Conservation (phyloP, 2,797 vertebrate species). For the Oryzias sinensis region DNA sequence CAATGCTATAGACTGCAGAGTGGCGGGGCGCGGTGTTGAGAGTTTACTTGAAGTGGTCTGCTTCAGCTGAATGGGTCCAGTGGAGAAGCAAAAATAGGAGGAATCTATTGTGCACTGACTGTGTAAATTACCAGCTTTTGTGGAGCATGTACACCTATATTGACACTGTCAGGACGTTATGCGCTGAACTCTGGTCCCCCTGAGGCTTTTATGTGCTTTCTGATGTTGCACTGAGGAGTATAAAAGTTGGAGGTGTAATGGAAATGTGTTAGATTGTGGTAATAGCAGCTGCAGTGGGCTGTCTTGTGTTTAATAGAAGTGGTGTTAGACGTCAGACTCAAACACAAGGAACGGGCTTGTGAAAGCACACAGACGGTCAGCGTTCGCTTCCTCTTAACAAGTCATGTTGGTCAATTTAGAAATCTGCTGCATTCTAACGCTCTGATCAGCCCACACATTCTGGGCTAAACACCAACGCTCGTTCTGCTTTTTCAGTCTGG, state of each 20-base stretch:
- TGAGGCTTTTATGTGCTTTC: conserved; percentile 5
- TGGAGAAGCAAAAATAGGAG: conserved; percentile 33
- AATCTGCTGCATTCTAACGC: conserved; percentile 55
- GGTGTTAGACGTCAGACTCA: conserved; percentile 12
- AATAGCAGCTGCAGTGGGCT: conserved; percentile 1
- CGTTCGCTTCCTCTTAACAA: conserved; percentile 51
- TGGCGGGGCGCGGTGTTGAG: conserved; percentile 26
- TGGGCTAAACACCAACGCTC: conserved; percentile 31
- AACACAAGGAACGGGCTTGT: conserved; percentile 7
- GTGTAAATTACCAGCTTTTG: conserved; percentile 17
- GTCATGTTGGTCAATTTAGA: conserved; percentile 54
- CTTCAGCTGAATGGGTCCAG: conserved; percentile 6
- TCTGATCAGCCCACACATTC: conserved; percentile 48
- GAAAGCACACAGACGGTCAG: conserved; percentile 46
- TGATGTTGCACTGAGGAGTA: conserved; percentile 5
- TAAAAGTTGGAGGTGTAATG: conserved; percentile 1
- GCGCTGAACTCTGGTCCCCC: conserved; percentile 2
- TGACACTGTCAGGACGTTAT: conserved; percentile 8
- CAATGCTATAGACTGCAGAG: conserved; percentile 20
- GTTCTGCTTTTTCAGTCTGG: conserved; percentile 26
- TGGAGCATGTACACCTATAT: conserved; percentile 14
- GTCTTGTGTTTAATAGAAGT: conserved; percentile 14
- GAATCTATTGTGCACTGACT: conserved; percentile 17
- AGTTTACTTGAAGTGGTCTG: conserved; percentile 13
- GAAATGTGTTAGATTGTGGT: conserved; percentile 6